A percentile compares a stretch with the other conserved stretches of the same genome.
These are phyloP conservation scores for Halichondria panicea DNA, from an alignment of 37 sponge, comb jelly and placozoan genomes.

Conservation along the genomic window DNA sequence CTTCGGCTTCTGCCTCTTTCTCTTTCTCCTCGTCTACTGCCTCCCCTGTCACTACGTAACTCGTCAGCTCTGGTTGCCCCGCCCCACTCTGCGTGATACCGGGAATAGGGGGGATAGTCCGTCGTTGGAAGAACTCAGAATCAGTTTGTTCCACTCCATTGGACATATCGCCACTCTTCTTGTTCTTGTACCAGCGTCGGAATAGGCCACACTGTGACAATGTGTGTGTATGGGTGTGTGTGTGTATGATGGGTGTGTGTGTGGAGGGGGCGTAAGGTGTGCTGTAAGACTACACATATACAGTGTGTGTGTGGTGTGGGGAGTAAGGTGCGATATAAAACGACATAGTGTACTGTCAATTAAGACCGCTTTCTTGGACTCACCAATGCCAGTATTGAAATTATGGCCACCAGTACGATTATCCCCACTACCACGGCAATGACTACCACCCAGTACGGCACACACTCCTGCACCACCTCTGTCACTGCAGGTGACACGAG, in stretches of 20 bases:
- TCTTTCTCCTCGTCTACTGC: neutral
- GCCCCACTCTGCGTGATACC: slow-evolving; percentile 13
- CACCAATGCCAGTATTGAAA: slow-evolving; percentile 14
- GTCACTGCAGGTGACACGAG: slow-evolving; percentile 4
- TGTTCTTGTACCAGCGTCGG: slow-evolving; percentile 31
- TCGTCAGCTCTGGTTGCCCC: neutral
- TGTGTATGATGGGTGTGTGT: neutral
- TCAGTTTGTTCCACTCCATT: slow-evolving; percentile 9
- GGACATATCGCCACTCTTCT: neutral
- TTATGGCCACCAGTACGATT: slow-evolving; percentile 18
- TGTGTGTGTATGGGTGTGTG: neutral
- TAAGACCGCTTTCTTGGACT: too few relatives aligned
- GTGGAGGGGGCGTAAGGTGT: neutral
- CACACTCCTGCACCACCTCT: slow-evolving; percentile 27
- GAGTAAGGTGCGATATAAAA: neutral
- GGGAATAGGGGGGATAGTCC: slow-evolving; percentile 34
- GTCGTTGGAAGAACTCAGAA: slow-evolving; percentile 8
- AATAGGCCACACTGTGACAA: slow-evolving; percentile 25
- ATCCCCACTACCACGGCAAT: slow-evolving; percentile 42
- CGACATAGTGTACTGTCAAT: neutral
- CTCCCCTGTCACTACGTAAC: neutral
- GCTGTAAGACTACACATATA: neutral
- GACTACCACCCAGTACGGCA: slow-evolving; percentile 38
- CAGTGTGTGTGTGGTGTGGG: too few relatives aligned
- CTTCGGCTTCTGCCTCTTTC: slow-evolving; percentile 8